These are phyloP conservation scores for Alligator mississippiensis DNA, from an alignment of 2,113 vertebrate species.

Conservation along the genomic window DNA sequence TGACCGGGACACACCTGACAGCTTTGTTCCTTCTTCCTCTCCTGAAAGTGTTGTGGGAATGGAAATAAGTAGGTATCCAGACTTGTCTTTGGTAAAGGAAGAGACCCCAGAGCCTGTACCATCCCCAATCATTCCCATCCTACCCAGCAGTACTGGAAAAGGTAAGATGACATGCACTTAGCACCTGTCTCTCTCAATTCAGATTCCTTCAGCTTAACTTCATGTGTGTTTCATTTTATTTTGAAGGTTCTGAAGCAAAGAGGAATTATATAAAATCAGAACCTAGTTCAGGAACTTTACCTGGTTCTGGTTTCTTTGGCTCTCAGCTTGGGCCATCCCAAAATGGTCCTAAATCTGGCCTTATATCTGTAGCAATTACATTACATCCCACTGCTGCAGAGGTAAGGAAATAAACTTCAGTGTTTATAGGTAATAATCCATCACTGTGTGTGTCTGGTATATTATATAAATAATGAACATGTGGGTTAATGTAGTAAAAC, in stretches of 20 bases:
- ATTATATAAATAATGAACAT: not conserved
- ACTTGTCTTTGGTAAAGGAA: slow-evolving; percentile 91
- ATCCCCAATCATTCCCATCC: slow-evolving; percentile 92
- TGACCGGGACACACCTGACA: slow-evolving; percentile 86
- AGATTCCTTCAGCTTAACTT: not conserved
- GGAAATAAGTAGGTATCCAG: slow-evolving; percentile 92
- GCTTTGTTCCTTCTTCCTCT: slow-evolving; percentile 94
- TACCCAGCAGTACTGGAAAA: slow-evolving; percentile 89
- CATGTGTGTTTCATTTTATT: not conserved
- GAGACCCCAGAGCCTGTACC: slow-evolving; percentile 90
- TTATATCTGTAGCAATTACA: slow-evolving; percentile 95
- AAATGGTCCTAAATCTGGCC: slow-evolving; percentile 88
- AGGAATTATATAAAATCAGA: slow-evolving; percentile 91
- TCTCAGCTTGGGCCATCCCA: slow-evolving; percentile 82
- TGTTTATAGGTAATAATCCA: not conserved
- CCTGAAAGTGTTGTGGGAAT: slow-evolving; percentile 92
- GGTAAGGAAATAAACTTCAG: slow-evolving; percentile 76
- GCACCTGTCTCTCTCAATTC: not conserved
- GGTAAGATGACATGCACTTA: slow-evolving; percentile 74
- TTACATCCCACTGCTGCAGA: slow-evolving; percentile 91
- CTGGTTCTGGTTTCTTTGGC: slow-evolving; percentile 80
- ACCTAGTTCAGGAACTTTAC: slow-evolving; percentile 64
- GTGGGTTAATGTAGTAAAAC: not conserved
- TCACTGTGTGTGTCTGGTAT: not conserved
- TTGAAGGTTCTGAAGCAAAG: slow-evolving; percentile 85